Evolutionary conservation across 2,888 invertebrate species (phyloP), one percentile per base, ranked within the genome.

Genomic region (Phoenoteleia sp.): DNA sequence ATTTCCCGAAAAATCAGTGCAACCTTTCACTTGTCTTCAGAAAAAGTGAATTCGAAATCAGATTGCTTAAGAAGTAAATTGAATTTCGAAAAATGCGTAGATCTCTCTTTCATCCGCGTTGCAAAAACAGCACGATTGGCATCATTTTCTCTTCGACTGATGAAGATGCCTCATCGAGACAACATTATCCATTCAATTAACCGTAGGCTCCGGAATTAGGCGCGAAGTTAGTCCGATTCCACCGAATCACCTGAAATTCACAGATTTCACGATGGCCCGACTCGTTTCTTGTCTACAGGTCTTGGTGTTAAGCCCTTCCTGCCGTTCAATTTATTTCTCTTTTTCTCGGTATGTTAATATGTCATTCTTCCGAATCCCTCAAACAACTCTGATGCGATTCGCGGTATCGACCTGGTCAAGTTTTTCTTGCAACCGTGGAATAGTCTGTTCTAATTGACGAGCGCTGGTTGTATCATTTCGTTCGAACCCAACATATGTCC

Each of bases 361-460:
- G 90, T 89, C 90, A 90, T 90, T 91, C 91, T 88, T 84, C 87
- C 89, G 87, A 89, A 90, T 90, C 89, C 86, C 88, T 86, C 87
- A 85, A 86, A 88, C 86, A 81, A 74, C 74, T 81, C 33, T 42
- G 60, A 67, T 82, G 86, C 88, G 88, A 87, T 91, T 90, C 91
- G 89, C 87, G 86, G 89, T 89, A 89, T 88, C 88, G 89, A 87
- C 80, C 88, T 49, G 86, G 89, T 87, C 89, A 84, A 87, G 90
- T 92, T 92, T 92, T 91, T 92, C 90, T 89, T 88, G 86, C 27
- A 9, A 3, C 89, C 87, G 64, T 15, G 85, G 83, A 85, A 88
- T 88, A 90, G 89, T 89, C 89, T 87, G 87, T 89, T 91, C 92
- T 92, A 92, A 92, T 92, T 92, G 92, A 92, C 91, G 91, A 92